A percentile compares a stretch with the other conserved stretches of the same genome.
These are phyloP conservation scores for Rhadinocentrus ornatus DNA, from an alignment of 2,797 vertebrate genomes.

Conservation along the genomic window DNA sequence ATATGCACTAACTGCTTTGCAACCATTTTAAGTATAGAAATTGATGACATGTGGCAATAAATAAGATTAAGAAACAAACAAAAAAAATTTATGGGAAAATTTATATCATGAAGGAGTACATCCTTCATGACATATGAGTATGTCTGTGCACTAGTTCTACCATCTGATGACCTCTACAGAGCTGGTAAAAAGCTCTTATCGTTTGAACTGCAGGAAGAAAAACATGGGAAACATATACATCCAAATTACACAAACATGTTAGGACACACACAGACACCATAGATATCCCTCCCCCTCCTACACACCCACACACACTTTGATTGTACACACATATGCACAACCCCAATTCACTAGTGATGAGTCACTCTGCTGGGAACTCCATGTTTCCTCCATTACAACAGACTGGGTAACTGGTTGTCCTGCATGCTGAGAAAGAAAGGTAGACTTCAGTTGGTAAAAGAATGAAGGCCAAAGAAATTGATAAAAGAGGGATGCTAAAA, in stretches of 20 bases:
- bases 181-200: slow-evolving; percentile 16
- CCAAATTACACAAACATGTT: slow-evolving; percentile 51
- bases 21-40: too few species aligned
- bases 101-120: background rate
- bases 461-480: background rate
- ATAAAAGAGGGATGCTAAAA: background rate
- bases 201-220: slow-evolving; percentile 54
- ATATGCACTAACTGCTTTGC: too few species aligned
- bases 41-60: background rate
- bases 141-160: slow-evolving; percentile 36
- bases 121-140: too few species aligned
- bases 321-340: slow-evolving; percentile 36
- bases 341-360: slow-evolving; percentile 60
- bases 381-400: slow-evolving; percentile 72
- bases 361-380: slow-evolving; percentile 80
- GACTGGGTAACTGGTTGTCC: slow-evolving; percentile 46
- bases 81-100: background rate
- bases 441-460: slow-evolving; percentile 24
- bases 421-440: slow-evolving; percentile 20
- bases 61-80: background rate
- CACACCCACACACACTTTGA: slow-evolving; percentile 40
- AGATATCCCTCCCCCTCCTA: slow-evolving; percentile 18
- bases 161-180: slow-evolving; percentile 47
- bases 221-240: slow-evolving; percentile 44
- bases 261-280: slow-evolving; percentile 10